Conservation (phyloP, 1,140 invertebrate species). For the Neodiprion lecontei region DNA sequence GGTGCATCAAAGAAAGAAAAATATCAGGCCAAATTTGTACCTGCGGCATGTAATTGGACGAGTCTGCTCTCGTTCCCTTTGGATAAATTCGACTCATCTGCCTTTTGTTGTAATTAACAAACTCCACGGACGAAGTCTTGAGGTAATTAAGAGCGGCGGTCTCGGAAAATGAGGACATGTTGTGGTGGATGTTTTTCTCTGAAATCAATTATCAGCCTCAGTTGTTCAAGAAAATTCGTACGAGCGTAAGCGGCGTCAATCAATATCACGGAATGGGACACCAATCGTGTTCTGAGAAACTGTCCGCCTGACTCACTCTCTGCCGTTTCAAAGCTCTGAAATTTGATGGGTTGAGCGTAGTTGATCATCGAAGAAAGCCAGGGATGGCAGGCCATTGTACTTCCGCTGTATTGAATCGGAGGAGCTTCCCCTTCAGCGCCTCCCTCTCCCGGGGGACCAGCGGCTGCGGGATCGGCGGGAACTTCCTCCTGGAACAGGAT, state of each 20-base stretch:
- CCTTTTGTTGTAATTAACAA: constrained; percentile 81
- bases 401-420: constrained; percentile 87
- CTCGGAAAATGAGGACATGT: constrained; percentile 89
- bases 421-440: constrained; percentile 70
- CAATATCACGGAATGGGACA: background rate
- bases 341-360: constrained; percentile 99
- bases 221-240: constrained; percentile 31
- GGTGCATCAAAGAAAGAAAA: background rate
- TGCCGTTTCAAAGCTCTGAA: constrained; percentile 95
- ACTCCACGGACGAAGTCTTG: constrained; percentile 77
- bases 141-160: constrained; percentile 78
- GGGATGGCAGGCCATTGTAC: constrained; percentile 99
- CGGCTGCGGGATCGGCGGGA: constrained; percentile 40
- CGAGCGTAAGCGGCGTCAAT: too few relatives aligned
- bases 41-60: constrained; percentile 80
- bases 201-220: constrained; percentile 27
- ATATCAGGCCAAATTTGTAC: constrained; percentile 41
- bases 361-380: constrained; percentile 99
- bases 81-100: constrained; percentile 80
- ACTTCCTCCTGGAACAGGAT: constrained; percentile 51
- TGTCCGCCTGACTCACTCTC: constrained; percentile 74
- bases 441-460: constrained; percentile 50
- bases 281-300: background rate
- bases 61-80: constrained; percentile 77
- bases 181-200: constrained; percentile 80